Conservation (phyloP, 2,888 invertebrate species). For the Lutraria lutraria region DNA sequence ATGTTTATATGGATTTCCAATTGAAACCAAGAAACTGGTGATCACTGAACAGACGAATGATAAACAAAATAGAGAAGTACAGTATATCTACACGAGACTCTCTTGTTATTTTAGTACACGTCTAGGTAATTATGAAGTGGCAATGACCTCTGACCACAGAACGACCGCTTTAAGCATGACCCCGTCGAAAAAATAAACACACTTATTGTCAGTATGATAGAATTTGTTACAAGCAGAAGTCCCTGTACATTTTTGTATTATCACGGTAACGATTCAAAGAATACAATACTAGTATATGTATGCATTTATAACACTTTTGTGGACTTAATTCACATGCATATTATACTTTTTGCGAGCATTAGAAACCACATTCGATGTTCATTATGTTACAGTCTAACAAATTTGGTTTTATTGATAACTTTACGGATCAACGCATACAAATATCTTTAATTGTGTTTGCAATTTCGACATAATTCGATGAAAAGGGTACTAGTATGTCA, state of each 20-base stretch:
- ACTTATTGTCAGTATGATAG: constrained; percentile 16
- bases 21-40: background rate
- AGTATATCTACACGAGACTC: background rate
- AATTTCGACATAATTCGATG: too few relatives aligned
- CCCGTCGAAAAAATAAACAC: constrained; percentile 1
- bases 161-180: constrained; percentile 44
- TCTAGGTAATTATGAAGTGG: constrained; percentile 21
- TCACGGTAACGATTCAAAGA: background rate
- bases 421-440: too few relatives aligned
- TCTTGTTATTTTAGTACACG: constrained; percentile 23
- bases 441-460: too few relatives aligned
- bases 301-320: too few relatives aligned
- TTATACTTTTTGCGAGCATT: too few relatives aligned
- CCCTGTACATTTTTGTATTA: too few relatives aligned
- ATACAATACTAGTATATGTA: too few relatives aligned
- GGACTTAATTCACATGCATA: too few relatives aligned
- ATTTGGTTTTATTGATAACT: too few relatives aligned
- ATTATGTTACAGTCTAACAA: too few relatives aligned
- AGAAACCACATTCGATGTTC: too few relatives aligned
- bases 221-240: background rate
- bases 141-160: constrained; percentile 48
- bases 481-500: too few relatives aligned
- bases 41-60: background rate
- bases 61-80: background rate
- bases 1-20: background rate